Evolutionary conservation across 2,888 invertebrate species (phyloP).

Genomic region (Anagyrus pseudococci): DNA sequence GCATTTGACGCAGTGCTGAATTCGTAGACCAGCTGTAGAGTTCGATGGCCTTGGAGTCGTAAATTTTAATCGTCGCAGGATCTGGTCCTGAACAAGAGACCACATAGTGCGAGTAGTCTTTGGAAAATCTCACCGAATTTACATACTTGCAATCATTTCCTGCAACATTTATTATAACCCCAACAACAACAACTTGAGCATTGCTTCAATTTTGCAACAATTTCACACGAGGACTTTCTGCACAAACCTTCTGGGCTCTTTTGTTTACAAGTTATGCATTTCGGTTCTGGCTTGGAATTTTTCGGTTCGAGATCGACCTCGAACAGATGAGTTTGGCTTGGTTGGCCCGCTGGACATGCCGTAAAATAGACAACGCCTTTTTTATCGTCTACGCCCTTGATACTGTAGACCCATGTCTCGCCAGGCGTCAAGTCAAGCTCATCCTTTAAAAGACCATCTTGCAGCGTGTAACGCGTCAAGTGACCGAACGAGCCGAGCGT

Average conservation of each 20-base stretch:
- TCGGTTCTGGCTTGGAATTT: slow-evolving; percentile 44
- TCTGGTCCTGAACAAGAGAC: slow-evolving; percentile 73
- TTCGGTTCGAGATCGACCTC: slow-evolving; percentile 62
- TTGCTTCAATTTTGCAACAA: neutral
- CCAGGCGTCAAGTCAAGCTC: slow-evolving; percentile 50
- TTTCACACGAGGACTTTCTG: too few species aligned
- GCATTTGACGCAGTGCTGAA: slow-evolving; percentile 60
- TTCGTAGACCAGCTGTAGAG: slow-evolving; percentile 67
- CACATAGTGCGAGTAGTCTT: slow-evolving; percentile 70
- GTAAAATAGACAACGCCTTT: slow-evolving; percentile 69
- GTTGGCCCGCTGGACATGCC: slow-evolving; percentile 69
- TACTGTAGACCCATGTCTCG: slow-evolving; percentile 41
- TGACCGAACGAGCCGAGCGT: slow-evolving; percentile 54
- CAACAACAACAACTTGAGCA: too few species aligned
- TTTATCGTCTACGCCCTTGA: slow-evolving; percentile 41
- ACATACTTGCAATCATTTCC: slow-evolving; percentile 66
- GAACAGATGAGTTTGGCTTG: slow-evolving; percentile 74
- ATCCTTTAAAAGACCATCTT: slow-evolving; percentile 26
- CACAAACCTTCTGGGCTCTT: slow-evolving; percentile 64
- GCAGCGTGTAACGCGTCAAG: slow-evolving; percentile 45
- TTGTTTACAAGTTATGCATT: slow-evolving; percentile 75
- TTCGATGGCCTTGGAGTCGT: slow-evolving; percentile 57
- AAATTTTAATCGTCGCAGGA: slow-evolving; percentile 67
- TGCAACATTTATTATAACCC: too few species aligned
- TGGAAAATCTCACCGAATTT: slow-evolving; percentile 67